Evolutionary conservation across 2,113 vertebrate species (phyloP), one percentile per base, ranked within the genome.

Genomic region (Bos indicus): DNA sequence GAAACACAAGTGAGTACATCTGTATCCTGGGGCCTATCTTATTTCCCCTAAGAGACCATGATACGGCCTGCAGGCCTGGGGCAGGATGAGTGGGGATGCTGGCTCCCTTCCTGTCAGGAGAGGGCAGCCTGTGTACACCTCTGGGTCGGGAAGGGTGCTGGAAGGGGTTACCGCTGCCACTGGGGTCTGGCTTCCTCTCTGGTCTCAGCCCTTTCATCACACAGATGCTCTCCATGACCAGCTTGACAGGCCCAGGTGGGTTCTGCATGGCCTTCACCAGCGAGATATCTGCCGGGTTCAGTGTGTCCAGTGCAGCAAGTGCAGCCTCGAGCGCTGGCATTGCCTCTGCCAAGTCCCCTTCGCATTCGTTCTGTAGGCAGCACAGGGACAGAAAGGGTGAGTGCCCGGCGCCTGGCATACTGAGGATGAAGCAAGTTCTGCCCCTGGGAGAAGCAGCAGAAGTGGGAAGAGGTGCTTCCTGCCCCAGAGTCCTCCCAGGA

Each of bases 181-280:
- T 98, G 46, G 99, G 99, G 95, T 99, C 99, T 1, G 99, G 99
- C 97, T 99, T 99, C 93, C 99, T 99, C 96, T 99, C 99, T 7
- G 99, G 98, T 95, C 98, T 99, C 89, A 99, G 98, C 62, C 99
- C 99, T 97, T 99, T 99, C 99, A 99, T 99, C 89, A 99, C 98
- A 46, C 99, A 99, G 96, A 99, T 99, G 83, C 99, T 99, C 98
- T 99, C 99, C 99, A 99, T 99, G 95, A 99, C 99, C 0, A 99
- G 99, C 97, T 99, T 99, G 74, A 99, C 99, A 13, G 98, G 98
- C 51, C 98, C 99, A 1, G 99, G 99, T 9, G 99, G 99, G 95
- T 99, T 99, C 98, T 99, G 98, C 99, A 99, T 99, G 7, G 99
- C 99, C 98, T 99, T 99, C 81, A 99, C 99, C 56, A 99, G 98